Evolutionary conservation across 1,140 invertebrate genomes (phyloP), one percentile per base, ranked within the genome.

Genomic region (Melanaphis sacchari): DNA sequence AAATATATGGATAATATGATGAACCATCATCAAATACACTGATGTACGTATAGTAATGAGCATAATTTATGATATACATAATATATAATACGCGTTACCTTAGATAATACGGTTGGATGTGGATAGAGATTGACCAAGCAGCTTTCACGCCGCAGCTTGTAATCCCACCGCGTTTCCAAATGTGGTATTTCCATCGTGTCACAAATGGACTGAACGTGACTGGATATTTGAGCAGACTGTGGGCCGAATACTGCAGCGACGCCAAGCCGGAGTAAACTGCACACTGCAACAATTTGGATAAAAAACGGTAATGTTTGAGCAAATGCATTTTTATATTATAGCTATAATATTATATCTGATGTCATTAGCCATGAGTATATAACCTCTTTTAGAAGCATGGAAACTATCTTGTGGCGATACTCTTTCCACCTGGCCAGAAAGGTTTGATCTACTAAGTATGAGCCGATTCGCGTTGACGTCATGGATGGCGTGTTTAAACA

Each of bases 101-200:
- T 97, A 93, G 98, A 98, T 36, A 99, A 95, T 36, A 97, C 97
- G 90, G 97, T 97, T 15, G 98, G 98, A 96, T 99, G 98, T 1
- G 98, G 98, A 96, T 98, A 98, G 36, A 99, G 96, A 96, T 99
- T 99, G 94, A 99, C 98, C 43, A 99, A 97, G 95, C 98, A 99
- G 94, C 98, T 98, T 95, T 98, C 98, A 87, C 98, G 96, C 91
- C 97, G 96, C n/a, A 98, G 96, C 88, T 97, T 96, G 95, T 97
- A 98, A 95, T 99, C 98, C 98, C 98, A 99, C 93, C 98, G 96
- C 91, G 98, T 98, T 95, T 99, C 98, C 94, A 99, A 96, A 95
- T 99, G 98, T 4, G 98, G 98, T 94, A 99, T 97, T 95, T 99
- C 98, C 97, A 99, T 98, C 36, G 98, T 98, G 95, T 99, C 98